Conservation (phyloP, 2,888 invertebrate species). For the Hirtodrosophila histrioides region DNA sequence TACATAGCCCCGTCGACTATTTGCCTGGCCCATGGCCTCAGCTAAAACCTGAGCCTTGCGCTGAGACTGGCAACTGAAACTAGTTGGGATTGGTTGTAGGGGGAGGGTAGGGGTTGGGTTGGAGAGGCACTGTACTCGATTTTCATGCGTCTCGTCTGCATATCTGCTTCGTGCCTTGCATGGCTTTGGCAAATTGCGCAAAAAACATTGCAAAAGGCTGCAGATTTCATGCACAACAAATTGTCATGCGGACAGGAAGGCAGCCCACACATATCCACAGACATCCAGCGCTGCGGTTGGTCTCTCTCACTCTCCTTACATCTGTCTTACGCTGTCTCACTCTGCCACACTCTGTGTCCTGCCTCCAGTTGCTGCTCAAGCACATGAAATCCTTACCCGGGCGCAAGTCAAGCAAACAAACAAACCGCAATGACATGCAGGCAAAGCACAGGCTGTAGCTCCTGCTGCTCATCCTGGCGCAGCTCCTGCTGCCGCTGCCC, state of each 20-base stretch:
- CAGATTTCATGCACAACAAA: slow-evolving; percentile 77
- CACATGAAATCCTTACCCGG: slow-evolving; percentile 77
- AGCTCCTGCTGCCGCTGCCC: background rate
- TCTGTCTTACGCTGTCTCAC: too few species aligned
- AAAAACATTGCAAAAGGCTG: slow-evolving; percentile 67
- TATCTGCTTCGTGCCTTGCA: slow-evolving; percentile 67
- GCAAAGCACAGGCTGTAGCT: slow-evolving; percentile 52
- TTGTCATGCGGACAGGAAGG: slow-evolving; percentile 77
- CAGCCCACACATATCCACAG: slow-evolving; percentile 58
- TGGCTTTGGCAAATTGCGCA: slow-evolving; percentile 77
- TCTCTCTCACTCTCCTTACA: slow-evolving; percentile 34
- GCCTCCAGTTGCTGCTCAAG: slow-evolving; percentile 59
- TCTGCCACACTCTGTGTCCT: background rate
- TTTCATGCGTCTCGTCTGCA: slow-evolving; percentile 44
- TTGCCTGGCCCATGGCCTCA: slow-evolving; percentile 55
- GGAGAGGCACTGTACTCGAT: slow-evolving; percentile 40
- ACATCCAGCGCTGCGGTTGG: slow-evolving; percentile 67
- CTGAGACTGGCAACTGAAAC: slow-evolving; percentile 3
- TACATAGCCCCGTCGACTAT: slow-evolving; percentile 68
- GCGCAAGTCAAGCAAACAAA: slow-evolving; percentile 78
- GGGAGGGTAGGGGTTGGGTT: background rate
- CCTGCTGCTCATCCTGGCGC: slow-evolving; percentile 40
- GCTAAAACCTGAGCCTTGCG: slow-evolving; percentile 40
- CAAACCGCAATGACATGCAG: slow-evolving; percentile 78
- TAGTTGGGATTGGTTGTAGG: slow-evolving; percentile 4